These are phyloP conservation scores for Crotalus viridis DNA, from an alignment of 2,113 vertebrate genomes.

Conservation along the genomic window DNA sequence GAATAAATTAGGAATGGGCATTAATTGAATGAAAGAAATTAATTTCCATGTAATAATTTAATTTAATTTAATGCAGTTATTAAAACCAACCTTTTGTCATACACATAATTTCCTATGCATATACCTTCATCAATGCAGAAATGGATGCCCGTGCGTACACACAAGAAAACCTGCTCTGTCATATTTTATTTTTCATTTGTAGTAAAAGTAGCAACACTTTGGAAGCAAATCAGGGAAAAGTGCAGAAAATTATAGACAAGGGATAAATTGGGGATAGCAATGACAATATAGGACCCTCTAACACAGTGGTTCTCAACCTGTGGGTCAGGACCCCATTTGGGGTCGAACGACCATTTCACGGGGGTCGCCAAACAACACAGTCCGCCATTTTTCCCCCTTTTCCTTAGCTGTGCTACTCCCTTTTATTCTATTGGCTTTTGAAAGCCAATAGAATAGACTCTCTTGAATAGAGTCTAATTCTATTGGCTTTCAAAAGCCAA, in stretches of 20 bases:
- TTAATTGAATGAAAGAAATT: neutral
- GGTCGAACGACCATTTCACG: too few species aligned
- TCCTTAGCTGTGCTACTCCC: too few species aligned
- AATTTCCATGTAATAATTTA: neutral
- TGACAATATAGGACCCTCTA: neutral
- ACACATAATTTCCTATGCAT: neutral
- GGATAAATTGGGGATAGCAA: neutral
- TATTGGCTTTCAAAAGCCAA: too few species aligned
- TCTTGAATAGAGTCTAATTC: too few species aligned
- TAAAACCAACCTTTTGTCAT: neutral
- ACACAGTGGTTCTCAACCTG: too few species aligned
- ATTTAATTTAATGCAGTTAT: neutral
- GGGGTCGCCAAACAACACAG: too few species aligned
- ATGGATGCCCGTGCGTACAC: neutral
- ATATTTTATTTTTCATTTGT: neutral
- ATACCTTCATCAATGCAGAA: neutral
- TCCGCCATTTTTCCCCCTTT: too few species aligned
- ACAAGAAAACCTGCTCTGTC: neutral
- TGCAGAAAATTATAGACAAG: neutral
- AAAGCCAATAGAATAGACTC: too few species aligned
- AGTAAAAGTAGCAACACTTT: neutral
- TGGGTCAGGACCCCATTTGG: too few species aligned
- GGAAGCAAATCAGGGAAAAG: neutral
- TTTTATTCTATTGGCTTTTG: too few species aligned
- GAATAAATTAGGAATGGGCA: neutral